A percentile compares a stretch with the other conserved stretches of the same genome.
These are phyloP conservation scores for Muscicapa adusta DNA, from an alignment of 2,113 vertebrate species.

Conservation along the genomic window DNA sequence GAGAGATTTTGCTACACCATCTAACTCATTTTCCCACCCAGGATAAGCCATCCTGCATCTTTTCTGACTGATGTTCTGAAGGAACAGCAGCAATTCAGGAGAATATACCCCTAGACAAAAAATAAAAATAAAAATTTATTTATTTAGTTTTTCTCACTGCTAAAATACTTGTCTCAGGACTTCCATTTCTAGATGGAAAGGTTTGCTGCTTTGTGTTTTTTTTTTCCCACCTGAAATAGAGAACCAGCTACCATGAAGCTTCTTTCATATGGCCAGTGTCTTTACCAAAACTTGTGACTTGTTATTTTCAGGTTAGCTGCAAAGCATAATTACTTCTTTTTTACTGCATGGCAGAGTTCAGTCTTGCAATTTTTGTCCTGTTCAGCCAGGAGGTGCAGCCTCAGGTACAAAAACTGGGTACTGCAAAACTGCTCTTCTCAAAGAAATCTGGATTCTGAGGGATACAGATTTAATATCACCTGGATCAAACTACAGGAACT, in stretches of 20 bases:
- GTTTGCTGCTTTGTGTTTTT: neutral
- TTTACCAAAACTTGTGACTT: neutral
- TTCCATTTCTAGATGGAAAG: neutral
- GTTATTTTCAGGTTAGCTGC: neutral
- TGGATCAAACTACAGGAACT: neutral
- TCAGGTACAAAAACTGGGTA: neutral
- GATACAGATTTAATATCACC: neutral
- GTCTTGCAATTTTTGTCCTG: neutral
- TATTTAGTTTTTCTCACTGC: neutral
- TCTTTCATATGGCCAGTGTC: neutral
- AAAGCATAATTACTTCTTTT: neutral
- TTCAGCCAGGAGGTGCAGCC: neutral
- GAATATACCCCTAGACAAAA: neutral
- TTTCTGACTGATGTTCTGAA: neutral
- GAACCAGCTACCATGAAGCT: neutral
- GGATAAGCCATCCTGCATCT: neutral
- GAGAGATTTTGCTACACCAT: neutral
- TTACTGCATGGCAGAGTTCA: neutral
- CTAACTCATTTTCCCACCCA: neutral
- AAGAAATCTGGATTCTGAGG: neutral
- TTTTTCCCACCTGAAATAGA: neutral
- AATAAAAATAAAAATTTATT: neutral
- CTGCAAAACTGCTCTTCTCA: no score
- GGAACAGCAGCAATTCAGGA: neutral
- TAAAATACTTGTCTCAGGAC: neutral